phyloP scores from a whole-genome alignment of 2,113 vertebrate genomes.

The Pseudorectes ferrugineus region DNA sequence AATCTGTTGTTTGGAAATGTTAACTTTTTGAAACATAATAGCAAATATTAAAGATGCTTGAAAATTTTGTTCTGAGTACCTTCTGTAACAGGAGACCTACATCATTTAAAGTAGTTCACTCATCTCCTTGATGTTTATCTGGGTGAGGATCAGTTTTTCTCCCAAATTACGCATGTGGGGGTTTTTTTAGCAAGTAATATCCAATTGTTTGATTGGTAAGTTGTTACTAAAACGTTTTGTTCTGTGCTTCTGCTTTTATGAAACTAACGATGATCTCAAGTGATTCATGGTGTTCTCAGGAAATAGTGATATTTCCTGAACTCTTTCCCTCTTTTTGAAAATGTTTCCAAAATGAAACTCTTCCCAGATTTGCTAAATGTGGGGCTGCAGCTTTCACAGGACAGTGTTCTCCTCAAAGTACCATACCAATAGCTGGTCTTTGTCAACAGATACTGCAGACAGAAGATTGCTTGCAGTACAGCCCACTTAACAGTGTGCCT shows the following conservation, averaged over 20 bases:
- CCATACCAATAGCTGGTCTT: not conserved
- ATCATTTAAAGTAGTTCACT: not conserved
- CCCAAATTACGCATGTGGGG: rapidly evolving
- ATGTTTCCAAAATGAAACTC: not conserved
- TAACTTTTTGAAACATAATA: not conserved
- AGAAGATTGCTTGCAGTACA: not conserved
- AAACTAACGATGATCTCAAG: not conserved
- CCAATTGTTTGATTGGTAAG: not conserved
- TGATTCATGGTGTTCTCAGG: constrained; percentile 22
- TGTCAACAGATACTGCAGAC: not conserved
- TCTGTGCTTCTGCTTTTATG: not conserved
- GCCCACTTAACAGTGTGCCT: not conserved
- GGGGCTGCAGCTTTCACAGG: not conserved
- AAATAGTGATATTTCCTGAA: not conserved
- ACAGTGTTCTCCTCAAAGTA: not conserved
- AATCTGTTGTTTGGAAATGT: not conserved
- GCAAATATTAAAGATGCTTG: not conserved
- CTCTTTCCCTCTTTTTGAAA: not conserved
- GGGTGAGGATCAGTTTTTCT: not conserved
- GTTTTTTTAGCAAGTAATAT: not conserved
- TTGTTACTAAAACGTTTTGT: constrained; percentile 1
- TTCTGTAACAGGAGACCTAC: not conserved
- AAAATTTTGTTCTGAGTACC: not conserved
- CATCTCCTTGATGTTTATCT: not conserved
- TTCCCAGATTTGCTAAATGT: not conserved